Evolutionary conservation across 1,140 invertebrate genomes (phyloP).

Genomic region (Heliothis virescens): DNA sequence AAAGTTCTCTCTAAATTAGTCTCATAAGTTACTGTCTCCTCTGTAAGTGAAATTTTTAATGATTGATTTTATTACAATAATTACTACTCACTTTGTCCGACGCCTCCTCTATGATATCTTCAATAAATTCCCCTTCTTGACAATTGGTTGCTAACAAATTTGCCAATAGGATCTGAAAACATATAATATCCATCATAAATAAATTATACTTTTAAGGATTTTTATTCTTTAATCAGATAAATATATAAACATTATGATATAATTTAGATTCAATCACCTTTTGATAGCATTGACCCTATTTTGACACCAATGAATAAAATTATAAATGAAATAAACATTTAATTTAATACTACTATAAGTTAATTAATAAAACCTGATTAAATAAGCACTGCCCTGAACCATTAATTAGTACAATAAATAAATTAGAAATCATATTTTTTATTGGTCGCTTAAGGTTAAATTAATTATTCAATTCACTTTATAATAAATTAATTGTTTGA

Average conservation of each 20-base stretch:
- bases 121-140: conserved; percentile 67
- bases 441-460: neutral
- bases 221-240: too few relatives aligned
- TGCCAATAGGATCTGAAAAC: conserved; percentile 74
- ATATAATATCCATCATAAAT: neutral
- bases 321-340: neutral
- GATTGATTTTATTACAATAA: too few relatives aligned
- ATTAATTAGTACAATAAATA: too few relatives aligned
- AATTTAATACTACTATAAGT: neutral
- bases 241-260: too few relatives aligned
- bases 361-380: neutral
- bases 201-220: too few relatives aligned
- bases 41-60: too few relatives aligned
- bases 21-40: too few relatives aligned
- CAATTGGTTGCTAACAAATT: conserved; percentile 71
- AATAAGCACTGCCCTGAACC: too few relatives aligned
- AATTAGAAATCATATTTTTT: neutral
- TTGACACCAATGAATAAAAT: neutral
- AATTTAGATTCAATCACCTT: too few relatives aligned
- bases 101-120: conserved; percentile 34
- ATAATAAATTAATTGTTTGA: neutral
- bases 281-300: too few relatives aligned
- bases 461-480: neutral
- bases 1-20: too few relatives aligned
- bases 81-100: conserved; percentile 44